These are phyloP conservation scores for Agapornis roseicollis DNA, from an alignment of 2,113 vertebrate species.

Conservation along the genomic window DNA sequence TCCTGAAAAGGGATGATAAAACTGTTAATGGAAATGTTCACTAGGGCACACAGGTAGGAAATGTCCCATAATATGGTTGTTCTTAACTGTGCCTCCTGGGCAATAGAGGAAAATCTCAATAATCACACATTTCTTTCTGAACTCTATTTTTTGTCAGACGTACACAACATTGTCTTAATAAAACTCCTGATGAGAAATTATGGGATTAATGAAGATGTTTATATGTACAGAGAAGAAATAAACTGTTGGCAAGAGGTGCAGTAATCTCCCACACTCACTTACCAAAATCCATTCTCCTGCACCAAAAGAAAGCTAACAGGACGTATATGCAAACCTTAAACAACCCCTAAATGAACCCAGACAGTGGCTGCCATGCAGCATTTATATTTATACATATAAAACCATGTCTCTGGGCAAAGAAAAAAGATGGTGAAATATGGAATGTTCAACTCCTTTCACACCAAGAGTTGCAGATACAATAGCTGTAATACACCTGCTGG, in stretches of 20 bases:
- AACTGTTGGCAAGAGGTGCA: neutral
- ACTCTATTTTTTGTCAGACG: neutral
- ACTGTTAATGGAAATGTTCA: neutral
- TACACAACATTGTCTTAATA: neutral
- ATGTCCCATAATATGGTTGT: neutral
- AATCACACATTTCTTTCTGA: neutral
- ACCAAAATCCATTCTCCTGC: neutral
- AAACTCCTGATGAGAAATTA: neutral
- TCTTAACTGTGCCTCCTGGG: neutral
- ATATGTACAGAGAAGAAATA: neutral
- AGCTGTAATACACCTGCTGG: neutral
- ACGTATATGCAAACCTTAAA: neutral
- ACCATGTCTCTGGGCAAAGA: neutral
- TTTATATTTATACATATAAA: neutral
- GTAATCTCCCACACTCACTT: neutral
- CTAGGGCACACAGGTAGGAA: neutral
- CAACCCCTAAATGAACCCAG: neutral
- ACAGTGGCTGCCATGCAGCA: neutral
- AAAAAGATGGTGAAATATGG: neutral
- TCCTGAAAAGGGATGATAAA: neutral
- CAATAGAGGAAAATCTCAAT: neutral
- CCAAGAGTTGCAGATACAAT: neutral
- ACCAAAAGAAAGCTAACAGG: neutral
- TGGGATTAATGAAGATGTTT: neutral
- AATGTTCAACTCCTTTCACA: neutral